Percentiles rank a stretch among this genome's conserved stretches.
These are phyloP conservation scores for Aldabrachelys gigantea DNA, from an alignment of 2,113 vertebrate species.

Conservation along the genomic window DNA sequence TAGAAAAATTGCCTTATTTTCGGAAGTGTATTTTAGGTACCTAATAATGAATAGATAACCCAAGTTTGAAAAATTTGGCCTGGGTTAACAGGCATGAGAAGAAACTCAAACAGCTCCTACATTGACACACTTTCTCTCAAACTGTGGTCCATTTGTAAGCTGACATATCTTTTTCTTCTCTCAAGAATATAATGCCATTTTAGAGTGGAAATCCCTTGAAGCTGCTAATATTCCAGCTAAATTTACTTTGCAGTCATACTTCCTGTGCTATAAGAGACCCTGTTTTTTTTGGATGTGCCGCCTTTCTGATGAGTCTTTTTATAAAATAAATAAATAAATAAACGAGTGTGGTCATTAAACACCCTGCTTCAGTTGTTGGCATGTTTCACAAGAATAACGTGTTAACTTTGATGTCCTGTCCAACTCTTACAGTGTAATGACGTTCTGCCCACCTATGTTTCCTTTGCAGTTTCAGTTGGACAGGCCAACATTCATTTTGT, in stretches of 20 bases:
- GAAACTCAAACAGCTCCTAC: neutral
- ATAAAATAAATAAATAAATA: neutral
- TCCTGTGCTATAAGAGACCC: neutral
- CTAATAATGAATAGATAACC: neutral
- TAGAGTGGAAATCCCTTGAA: neutral
- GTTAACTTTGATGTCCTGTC: slow-evolving; percentile 25
- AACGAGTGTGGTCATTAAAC: neutral
- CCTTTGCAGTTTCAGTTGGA: fast-evolving
- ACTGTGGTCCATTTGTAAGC: neutral
- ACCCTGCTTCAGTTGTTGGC: neutral
- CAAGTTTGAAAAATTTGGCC: neutral
- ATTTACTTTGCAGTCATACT: neutral
- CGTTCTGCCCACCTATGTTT: neutral
- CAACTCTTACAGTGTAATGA: neutral
- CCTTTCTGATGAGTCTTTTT: neutral
- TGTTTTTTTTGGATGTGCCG: neutral
- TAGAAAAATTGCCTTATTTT: neutral
- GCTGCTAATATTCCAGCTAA: slow-evolving; percentile 44
- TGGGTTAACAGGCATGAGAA: neutral
- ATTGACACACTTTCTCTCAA: slow-evolving; percentile 10
- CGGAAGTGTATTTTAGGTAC: neutral
- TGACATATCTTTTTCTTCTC: neutral
- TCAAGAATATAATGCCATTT: slow-evolving; percentile 8
- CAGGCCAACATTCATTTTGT: neutral
- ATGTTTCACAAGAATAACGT: neutral